Percentiles rank a stretch among this genome's conserved stretches.
These are phyloP conservation scores for Elaphurus davidianus DNA, from an alignment of 2,113 vertebrate species.

Conservation along the genomic window DNA sequence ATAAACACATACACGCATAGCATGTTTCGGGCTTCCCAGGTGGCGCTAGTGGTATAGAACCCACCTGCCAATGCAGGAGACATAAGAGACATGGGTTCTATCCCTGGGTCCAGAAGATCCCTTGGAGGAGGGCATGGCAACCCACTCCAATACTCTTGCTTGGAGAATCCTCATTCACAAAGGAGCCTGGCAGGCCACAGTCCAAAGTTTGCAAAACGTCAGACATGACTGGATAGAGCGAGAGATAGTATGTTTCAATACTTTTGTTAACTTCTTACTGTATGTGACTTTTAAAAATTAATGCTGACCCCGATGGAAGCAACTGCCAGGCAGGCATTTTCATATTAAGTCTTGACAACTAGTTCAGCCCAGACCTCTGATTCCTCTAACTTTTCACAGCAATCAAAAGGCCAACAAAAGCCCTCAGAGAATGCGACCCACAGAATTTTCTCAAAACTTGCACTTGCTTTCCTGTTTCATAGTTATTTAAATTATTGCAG, in stretches of 20 bases:
- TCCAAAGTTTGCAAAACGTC: too few relatives aligned
- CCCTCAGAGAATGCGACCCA: not conserved
- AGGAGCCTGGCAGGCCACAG: too few relatives aligned
- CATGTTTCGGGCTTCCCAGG: not conserved
- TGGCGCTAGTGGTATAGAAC: too few relatives aligned
- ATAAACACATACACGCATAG: not conserved
- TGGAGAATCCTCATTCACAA: too few relatives aligned
- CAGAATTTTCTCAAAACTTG: not conserved
- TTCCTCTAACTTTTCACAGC: not conserved
- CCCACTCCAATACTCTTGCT: too few relatives aligned
- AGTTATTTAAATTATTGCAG: not conserved
- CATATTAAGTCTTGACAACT: not conserved
- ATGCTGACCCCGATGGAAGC: not conserved
- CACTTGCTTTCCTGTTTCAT: not conserved
- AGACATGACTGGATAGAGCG: too few relatives aligned
- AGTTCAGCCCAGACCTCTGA: not conserved
- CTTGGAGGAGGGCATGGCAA: too few relatives aligned
- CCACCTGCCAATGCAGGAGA: too few relatives aligned
- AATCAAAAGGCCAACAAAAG: not conserved
- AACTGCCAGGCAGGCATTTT: not conserved
- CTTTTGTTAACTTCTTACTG: not conserved
- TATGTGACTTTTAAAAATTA: not conserved
- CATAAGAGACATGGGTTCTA: too few relatives aligned
- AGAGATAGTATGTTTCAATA: not conserved
- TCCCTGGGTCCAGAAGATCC: too few relatives aligned